Percentiles rank a stretch among this genome's conserved stretches.
phyloP scores from a whole-genome alignment of 2,113 vertebrate species.

The Zeus faber region DNA sequence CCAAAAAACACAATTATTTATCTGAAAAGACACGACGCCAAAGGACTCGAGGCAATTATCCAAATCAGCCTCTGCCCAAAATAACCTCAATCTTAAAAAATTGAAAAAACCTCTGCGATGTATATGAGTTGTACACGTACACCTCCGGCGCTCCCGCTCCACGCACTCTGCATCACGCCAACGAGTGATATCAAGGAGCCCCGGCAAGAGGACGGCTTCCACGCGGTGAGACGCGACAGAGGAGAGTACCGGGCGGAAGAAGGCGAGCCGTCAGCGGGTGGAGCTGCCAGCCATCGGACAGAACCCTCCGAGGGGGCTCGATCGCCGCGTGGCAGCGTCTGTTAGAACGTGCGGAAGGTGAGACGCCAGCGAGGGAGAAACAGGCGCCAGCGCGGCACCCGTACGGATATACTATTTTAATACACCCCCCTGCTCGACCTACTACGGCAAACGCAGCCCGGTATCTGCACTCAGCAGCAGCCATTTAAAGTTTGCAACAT shows the following conservation, averaged over 20 bases:
- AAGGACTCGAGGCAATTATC: slow-evolving; percentile 21
- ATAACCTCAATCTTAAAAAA: slow-evolving; percentile 25
- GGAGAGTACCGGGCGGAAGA: neutral
- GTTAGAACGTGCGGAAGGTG: neutral
- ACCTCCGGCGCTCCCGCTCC: slow-evolving; percentile 3
- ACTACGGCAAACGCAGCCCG: slow-evolving; percentile 17
- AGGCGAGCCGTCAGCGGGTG: slow-evolving; percentile 12
- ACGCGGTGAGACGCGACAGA: slow-evolving; percentile 13
- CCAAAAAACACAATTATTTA: slow-evolving; percentile 39
- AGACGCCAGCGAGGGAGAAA: neutral
- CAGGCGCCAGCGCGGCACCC: neutral
- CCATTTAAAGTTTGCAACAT: slow-evolving; percentile 26
- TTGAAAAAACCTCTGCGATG: neutral
- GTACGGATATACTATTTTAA: neutral
- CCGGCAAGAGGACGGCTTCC: neutral
- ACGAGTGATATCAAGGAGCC: slow-evolving; percentile 18
- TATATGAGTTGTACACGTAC: slow-evolving; percentile 14
- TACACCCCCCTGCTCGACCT: neutral
- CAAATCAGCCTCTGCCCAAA: slow-evolving; percentile 13
- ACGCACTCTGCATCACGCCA: slow-evolving; percentile 11
- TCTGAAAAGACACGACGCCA: slow-evolving; percentile 27
- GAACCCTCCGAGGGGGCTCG: too few relatives aligned
- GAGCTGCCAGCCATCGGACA: slow-evolving; percentile 21
- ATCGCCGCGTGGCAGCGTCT: neutral
- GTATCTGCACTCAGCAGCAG: slow-evolving; percentile 23